Evolutionary conservation across 2,113 vertebrate genomes (phyloP), one percentile per base, ranked within the genome.

Genomic region (Zosterops japonicus): DNA sequence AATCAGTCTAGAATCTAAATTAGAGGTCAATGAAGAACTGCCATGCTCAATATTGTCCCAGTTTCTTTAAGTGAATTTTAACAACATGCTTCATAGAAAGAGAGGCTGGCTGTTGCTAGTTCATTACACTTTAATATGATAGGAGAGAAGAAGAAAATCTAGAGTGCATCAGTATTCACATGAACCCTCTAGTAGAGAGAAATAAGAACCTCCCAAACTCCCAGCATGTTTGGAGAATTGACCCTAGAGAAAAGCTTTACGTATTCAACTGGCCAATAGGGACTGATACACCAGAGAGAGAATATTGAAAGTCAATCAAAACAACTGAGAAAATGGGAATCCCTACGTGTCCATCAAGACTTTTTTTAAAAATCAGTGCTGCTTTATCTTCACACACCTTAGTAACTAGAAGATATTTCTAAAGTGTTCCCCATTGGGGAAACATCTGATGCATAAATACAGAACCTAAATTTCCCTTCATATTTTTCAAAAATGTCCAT

Each of bases 301-400:
- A 83, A 57, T 20, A 57, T 17, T 14, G 9, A 50, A 69, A 65
- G 6, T 12, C 28, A 74, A 2, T 46, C 28, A 59, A 67, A 79
- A 41, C 27, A 78, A 6, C 7, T 13, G 60, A 55, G 20, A 63
- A 42, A 63, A 36, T 36, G 15, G 57, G 13, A 92, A 74, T 31
- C 5, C 14, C 19, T 47, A 31, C 0, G 0, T 50, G n/a, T 83
- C 68, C 35, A 67, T 8, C n/a, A 57, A 61, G 33, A 33, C 9
- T 23, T 4, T 24, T 53, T 47, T 41, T 28, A 4, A 20, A 91
- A 69, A 35, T 35, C 14, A 72, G 6, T 67, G 21, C 6, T 55
- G 28, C 14, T 67, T 85, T 41, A 41, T 57, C 19, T 76, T 59
- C 44, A 63, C 14, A 42, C 14, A 64, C 18, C 18, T 86, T 39